Conservation (phyloP, 2,888 invertebrate species). For the Invenusta paracnida region DNA sequence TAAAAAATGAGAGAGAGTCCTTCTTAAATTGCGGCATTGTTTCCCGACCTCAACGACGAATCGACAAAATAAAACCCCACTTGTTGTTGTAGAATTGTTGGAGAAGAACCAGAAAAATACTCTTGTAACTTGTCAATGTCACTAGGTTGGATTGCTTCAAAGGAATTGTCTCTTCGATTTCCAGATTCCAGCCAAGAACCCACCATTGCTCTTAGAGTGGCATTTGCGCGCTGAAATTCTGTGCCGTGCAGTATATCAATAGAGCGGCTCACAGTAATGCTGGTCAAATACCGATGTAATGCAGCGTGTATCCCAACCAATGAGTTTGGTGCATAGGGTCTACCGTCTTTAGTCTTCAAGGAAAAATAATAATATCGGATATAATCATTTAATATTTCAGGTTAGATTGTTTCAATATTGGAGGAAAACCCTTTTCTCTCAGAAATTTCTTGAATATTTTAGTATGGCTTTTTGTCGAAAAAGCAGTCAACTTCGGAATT, state of each 20-base stretch:
- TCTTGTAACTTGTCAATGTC: slow-evolving; percentile 20
- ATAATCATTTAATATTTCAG: too few relatives aligned
- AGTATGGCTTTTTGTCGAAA: neutral
- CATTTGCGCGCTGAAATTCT: slow-evolving; percentile 8
- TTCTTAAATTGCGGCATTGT: neutral
- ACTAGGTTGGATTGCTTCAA: slow-evolving; percentile 32
- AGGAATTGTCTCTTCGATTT: slow-evolving; percentile 31
- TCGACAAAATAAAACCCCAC: slow-evolving; percentile 5
- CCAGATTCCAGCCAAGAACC: neutral
- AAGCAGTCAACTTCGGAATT: slow-evolving; percentile 29
- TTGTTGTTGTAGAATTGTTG: slow-evolving; percentile 33
- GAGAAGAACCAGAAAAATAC: slow-evolving; percentile 7
- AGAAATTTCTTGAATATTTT: neutral
- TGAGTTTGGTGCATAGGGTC: neutral
- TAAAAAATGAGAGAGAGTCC: neutral
- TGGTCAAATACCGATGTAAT: neutral
- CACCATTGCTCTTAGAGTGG: neutral
- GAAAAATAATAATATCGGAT: neutral
- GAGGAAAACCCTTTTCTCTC: neutral
- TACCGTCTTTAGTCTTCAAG: neutral
- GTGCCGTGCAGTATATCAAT: slow-evolving; percentile 6
- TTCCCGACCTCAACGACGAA: neutral
- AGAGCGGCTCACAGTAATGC: neutral
- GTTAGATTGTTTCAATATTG: slow-evolving; percentile 29
- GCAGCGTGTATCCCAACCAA: slow-evolving; percentile 1